phyloP scores from a whole-genome alignment of 2,888 invertebrate genomes.

The Meteorus cinctellus region DNA sequence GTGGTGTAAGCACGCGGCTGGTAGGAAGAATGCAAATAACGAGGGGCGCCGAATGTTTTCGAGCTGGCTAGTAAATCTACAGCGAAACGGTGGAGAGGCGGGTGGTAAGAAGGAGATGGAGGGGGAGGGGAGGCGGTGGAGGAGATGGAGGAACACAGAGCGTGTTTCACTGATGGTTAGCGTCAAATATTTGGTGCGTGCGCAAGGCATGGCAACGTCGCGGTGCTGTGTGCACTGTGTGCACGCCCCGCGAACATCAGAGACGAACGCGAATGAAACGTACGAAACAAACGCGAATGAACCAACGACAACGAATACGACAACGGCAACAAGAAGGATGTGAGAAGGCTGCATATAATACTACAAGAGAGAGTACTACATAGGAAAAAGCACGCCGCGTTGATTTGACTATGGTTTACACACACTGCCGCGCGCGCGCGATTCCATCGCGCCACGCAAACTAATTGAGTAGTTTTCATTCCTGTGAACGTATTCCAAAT shows the following conservation, averaged over 20 bases:
- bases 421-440: constrained; percentile 49
- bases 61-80: constrained; percentile 67
- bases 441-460: constrained; percentile 65
- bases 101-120: constrained; percentile 31
- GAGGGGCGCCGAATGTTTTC: constrained; percentile 70
- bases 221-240: constrained; percentile 45
- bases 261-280: constrained; percentile 21
- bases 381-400: neutral
- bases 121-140: constrained; percentile 30
- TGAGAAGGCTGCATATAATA: neutral
- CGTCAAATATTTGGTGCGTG: constrained; percentile 72
- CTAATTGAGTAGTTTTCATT: constrained; percentile 68
- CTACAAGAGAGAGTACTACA: neutral
- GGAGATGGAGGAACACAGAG: constrained; percentile 41
- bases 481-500: constrained; percentile 42
- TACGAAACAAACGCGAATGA: neutral
- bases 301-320: neutral
- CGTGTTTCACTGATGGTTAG: constrained; percentile 72
- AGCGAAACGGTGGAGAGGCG: constrained; percentile 47
- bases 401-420: constrained; percentile 41
- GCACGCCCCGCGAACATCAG: constrained; percentile 35
- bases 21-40: constrained; percentile 39
- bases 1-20: constrained; percentile 24
- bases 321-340: neutral
- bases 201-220: constrained; percentile 70